Conservation (phyloP, 2,797 vertebrate species). For the Platalea minor region DNA sequence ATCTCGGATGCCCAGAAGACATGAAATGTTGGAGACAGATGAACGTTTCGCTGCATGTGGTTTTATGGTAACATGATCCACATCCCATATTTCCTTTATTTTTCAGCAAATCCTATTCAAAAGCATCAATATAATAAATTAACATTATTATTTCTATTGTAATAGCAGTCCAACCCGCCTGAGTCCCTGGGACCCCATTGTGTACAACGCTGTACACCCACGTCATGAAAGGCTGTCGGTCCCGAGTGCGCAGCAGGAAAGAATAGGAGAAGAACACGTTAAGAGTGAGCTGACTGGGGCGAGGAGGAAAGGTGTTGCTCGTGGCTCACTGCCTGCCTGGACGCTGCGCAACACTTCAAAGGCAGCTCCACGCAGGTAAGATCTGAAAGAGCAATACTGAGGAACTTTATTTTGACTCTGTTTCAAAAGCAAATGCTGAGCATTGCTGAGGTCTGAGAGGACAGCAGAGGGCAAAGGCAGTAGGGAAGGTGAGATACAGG, state of each 20-base stretch:
- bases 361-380: neutral
- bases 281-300: neutral
- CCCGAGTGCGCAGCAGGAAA: neutral
- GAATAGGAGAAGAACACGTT: neutral
- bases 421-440: neutral
- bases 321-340: neutral
- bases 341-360: neutral
- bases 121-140: conserved; percentile 43
- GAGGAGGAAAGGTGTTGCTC: neutral
- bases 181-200: neutral
- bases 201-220: neutral
- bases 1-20: conserved; percentile 66
- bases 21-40: conserved; percentile 61
- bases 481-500: neutral
- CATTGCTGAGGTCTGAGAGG: neutral
- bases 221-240: neutral
- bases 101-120: conserved; percentile 53
- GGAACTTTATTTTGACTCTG: neutral
- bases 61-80: conserved; percentile 45
- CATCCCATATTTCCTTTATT: conserved; percentile 53
- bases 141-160: conserved; percentile 1
- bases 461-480: neutral
- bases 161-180: neutral
- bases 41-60: neutral
- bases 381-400: neutral